Percentiles rank a stretch among this genome's conserved stretches.
Evolutionary conservation across 2,888 invertebrate genomes (phyloP).

Genomic region (Atrina japonica): DNA sequence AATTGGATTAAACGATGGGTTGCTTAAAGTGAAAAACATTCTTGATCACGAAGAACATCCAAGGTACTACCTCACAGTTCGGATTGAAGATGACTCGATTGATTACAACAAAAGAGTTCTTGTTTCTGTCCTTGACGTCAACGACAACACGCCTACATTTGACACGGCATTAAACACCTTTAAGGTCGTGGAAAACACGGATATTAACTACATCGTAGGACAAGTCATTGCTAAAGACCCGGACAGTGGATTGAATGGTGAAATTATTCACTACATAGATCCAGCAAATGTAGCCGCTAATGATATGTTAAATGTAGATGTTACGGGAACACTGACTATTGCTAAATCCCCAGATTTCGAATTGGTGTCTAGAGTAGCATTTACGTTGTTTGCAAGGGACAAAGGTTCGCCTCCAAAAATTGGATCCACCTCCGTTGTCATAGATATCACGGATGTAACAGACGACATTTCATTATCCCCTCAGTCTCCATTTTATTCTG

Average conservation of each 20-base stretch:
- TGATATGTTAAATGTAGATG: slow-evolving; percentile 43
- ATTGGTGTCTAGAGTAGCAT: slow-evolving; percentile 34
- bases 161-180: slow-evolving; percentile 37
- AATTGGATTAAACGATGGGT: slow-evolving; percentile 45
- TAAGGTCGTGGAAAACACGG: slow-evolving; percentile 58
- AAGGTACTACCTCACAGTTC: slow-evolving; percentile 47
- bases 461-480: slow-evolving; percentile 32
- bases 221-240: slow-evolving; percentile 59
- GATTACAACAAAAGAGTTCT: slow-evolving; percentile 45
- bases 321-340: slow-evolving; percentile 45
- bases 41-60: slow-evolving; percentile 52
- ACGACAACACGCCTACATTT: slow-evolving; percentile 65
- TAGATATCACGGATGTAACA: slow-evolving; percentile 54
- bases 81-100: slow-evolving; percentile 40
- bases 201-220: slow-evolving; percentile 56
- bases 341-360: slow-evolving; percentile 50
- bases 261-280: slow-evolving; percentile 46
- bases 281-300: slow-evolving; percentile 34
- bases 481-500: slow-evolving; percentile 43
- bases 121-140: slow-evolving; percentile 61
- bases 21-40: slow-evolving; percentile 37
- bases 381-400: slow-evolving; percentile 51
- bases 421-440: slow-evolving; percentile 41
- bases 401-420: slow-evolving; percentile 44
- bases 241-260: slow-evolving; percentile 58